Evolutionary conservation across 2,888 invertebrate genomes (phyloP).

Genomic region (Neria commutata): DNA sequence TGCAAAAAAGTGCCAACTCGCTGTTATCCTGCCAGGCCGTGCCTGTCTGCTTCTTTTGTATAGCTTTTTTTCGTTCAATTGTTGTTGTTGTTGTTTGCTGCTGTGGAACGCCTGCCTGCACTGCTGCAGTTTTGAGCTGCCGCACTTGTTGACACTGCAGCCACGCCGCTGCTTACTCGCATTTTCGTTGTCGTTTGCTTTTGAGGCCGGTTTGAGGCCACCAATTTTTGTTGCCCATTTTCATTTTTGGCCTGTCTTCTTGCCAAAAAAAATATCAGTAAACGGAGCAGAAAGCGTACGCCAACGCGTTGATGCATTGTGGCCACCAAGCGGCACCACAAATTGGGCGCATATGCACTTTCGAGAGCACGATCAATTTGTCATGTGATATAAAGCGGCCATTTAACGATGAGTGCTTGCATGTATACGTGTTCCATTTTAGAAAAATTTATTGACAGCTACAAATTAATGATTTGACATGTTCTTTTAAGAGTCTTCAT

Average conservation of each 20-base stretch:
- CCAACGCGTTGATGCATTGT: too few species aligned
- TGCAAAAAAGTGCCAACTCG: slow-evolving; percentile 29
- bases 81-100: slow-evolving; percentile 21
- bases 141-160: slow-evolving; percentile 50
- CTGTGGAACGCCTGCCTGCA: slow-evolving; percentile 16
- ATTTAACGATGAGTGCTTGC: too few species aligned
- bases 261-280: neutral
- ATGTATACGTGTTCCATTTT: too few species aligned
- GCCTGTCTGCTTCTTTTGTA: slow-evolving; percentile 22
- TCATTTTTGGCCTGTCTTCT: neutral
- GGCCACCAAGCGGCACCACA: too few species aligned
- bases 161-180: neutral
- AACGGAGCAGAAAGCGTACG: too few species aligned
- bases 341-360: too few species aligned
- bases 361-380: too few species aligned
- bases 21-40: neutral
- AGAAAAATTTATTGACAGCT: too few species aligned
- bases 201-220: slow-evolving; percentile 55
- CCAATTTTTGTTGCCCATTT: slow-evolving; percentile 23
- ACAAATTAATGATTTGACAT: too few species aligned
- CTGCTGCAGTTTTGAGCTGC: slow-evolving; percentile 2
- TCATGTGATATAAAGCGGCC: too few species aligned
- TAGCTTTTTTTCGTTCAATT: slow-evolving; percentile 22
- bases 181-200: slow-evolving; percentile 50
- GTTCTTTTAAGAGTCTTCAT: too few species aligned